Conservation (phyloP, 2,797 vertebrate genomes). For the Gambelia wislizenii region DNA sequence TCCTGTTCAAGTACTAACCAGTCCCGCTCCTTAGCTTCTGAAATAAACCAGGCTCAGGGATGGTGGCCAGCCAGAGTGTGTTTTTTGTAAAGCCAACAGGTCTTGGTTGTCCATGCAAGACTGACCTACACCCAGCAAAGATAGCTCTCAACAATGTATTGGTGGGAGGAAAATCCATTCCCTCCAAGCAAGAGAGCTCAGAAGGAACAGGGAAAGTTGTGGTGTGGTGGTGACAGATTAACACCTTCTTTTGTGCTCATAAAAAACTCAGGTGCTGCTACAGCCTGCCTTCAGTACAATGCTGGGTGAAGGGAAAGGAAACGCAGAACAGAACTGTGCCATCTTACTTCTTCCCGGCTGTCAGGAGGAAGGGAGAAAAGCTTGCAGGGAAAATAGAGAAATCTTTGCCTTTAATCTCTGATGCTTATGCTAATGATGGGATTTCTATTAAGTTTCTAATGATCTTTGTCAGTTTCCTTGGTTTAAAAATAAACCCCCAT, state of each 20-base stretch:
- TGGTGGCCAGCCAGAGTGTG: too few species aligned
- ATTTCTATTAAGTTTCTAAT: conserved; percentile 57
- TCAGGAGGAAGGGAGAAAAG: neutral
- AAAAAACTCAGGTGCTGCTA: neutral
- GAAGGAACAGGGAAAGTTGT: too few species aligned
- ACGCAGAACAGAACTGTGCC: neutral
- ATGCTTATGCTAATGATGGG: conserved; percentile 54
- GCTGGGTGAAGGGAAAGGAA: neutral
- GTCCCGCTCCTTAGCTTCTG: too few species aligned
- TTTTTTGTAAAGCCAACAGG: neutral
- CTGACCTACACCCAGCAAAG: too few species aligned
- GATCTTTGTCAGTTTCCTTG: conserved; percentile 54
- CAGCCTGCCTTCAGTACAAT: neutral
- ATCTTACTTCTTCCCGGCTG: neutral
- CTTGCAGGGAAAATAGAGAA: conserved; percentile 34
- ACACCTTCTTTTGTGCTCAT: too few species aligned
- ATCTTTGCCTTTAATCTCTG: conserved; percentile 44
- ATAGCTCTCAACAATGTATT: neutral
- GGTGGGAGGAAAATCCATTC: neutral
- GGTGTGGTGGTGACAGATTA: too few species aligned
- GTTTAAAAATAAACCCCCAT: conserved; percentile 55
- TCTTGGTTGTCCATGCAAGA: neutral
- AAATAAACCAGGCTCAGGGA: too few species aligned
- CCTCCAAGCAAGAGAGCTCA: neutral
- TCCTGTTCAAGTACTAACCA: too few species aligned